These are phyloP conservation scores for Sinocyclocheilus maitianheensis DNA, from an alignment of 2,113 vertebrate species.

Conservation along the genomic window DNA sequence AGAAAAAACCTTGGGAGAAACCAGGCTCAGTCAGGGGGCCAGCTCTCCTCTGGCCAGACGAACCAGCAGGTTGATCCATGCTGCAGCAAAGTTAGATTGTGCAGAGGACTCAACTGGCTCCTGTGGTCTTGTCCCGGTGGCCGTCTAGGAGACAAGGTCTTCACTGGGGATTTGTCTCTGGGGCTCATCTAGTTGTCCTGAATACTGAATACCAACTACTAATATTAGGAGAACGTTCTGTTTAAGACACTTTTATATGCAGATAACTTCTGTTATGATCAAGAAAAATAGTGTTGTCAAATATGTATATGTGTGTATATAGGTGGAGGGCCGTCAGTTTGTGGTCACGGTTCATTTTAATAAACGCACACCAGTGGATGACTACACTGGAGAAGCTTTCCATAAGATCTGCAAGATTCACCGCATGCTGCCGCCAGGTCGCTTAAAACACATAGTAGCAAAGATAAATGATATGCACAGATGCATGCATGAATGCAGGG, in stretches of 20 bases:
- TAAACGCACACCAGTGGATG: constrained; percentile 89
- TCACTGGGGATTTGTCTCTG: no score
- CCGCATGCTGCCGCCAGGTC: constrained; percentile 90
- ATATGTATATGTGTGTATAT: neutral
- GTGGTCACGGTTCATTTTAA: constrained; percentile 93
- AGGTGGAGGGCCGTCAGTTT: constrained; percentile 93
- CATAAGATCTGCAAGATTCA: constrained; percentile 95
- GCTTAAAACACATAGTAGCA: neutral
- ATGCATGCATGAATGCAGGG: neutral
- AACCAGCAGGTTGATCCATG: no score
- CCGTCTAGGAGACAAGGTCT: no score
- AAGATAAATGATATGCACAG: neutral
- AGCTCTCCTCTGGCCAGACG: no score
- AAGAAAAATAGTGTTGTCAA: neutral
- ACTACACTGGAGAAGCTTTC: constrained; percentile 89
- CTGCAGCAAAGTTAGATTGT: no score
- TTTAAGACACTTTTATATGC: neutral
- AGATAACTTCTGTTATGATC: neutral
- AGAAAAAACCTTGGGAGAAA: no score
- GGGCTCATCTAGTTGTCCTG: no score
- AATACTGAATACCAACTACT: no score
- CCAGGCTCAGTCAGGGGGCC: no score
- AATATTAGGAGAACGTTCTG: neutral
- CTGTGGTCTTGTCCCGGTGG: no score
- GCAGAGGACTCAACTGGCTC: no score